Percentiles rank a stretch among this genome's conserved stretches.
These are phyloP conservation scores for Catagonus wagneri DNA, from an alignment of 2,113 vertebrate species.

Conservation along the genomic window DNA sequence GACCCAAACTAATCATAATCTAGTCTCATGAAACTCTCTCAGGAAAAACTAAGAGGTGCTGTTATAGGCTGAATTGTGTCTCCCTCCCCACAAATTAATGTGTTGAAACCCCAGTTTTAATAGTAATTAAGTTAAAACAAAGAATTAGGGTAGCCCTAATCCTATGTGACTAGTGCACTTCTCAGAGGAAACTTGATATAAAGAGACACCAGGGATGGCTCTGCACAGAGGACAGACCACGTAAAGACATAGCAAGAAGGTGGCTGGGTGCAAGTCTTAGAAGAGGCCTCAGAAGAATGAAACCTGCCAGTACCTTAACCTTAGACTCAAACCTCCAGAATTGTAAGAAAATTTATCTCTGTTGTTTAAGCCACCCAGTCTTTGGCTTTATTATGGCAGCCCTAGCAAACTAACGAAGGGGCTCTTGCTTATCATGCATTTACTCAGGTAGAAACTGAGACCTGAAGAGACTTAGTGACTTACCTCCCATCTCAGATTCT, in stretches of 20 bases:
- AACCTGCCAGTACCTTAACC: neutral
- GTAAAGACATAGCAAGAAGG: neutral
- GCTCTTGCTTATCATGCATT: neutral
- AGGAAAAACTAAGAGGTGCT: neutral
- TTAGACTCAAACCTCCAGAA: neutral
- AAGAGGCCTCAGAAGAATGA: neutral
- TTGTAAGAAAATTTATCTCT: neutral
- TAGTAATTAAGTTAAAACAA: neutral
- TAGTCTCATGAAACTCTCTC: neutral
- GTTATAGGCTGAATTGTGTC: neutral
- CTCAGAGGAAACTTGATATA: neutral
- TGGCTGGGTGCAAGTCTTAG: neutral
- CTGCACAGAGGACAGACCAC: rapidly evolving
- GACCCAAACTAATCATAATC: neutral
- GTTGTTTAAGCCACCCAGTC: neutral
- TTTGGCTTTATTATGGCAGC: neutral
- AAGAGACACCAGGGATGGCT: neutral
- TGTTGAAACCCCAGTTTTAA: neutral
- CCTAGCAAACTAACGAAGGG: neutral
- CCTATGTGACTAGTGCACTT: neutral
- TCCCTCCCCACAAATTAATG: neutral
- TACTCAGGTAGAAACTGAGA: neutral
- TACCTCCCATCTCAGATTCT: neutral
- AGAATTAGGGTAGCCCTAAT: neutral
- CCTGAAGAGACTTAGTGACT: neutral